These are phyloP conservation scores for Rhinogobius similis DNA, from an alignment of 2,113 vertebrate genomes.

Conservation along the genomic window DNA sequence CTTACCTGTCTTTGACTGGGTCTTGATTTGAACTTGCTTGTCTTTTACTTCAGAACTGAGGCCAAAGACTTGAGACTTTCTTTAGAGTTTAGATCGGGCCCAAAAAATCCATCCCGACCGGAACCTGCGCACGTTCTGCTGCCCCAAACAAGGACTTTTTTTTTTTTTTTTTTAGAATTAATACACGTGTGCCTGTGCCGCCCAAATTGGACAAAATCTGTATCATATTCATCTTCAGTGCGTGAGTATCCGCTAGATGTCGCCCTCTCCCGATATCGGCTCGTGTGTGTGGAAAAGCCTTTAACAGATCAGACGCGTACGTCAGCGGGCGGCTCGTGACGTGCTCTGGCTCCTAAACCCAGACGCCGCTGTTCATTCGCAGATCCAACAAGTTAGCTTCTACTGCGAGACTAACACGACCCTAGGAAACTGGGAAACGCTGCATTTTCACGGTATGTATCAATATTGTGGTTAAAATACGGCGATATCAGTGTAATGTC, in stretches of 20 bases:
- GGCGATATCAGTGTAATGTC: neutral
- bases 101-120: too few species aligned
- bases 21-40: too few species aligned
- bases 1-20: too few species aligned
- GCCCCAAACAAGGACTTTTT: too few species aligned
- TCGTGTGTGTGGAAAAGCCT: conserved; percentile 8
- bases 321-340: conserved; percentile 25
- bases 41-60: too few species aligned
- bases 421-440: neutral
- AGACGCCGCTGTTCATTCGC: conserved; percentile 9
- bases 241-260: neutral
- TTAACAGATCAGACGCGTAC: neutral
- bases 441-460: conserved; percentile 29
- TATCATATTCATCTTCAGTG: too few species aligned
- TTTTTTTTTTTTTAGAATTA: too few species aligned
- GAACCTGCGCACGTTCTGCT: too few species aligned
- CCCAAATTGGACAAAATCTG: too few species aligned
- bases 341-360: conserved; percentile 19
- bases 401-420: neutral
- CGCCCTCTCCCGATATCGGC: conserved; percentile 10
- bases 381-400: conserved; percentile 4
- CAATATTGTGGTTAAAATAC: neutral
- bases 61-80: too few species aligned
- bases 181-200: too few species aligned
- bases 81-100: too few species aligned